Evolutionary conservation across 2,113 vertebrate genomes (phyloP).

Genomic region (Neogobius melanostomus): DNA sequence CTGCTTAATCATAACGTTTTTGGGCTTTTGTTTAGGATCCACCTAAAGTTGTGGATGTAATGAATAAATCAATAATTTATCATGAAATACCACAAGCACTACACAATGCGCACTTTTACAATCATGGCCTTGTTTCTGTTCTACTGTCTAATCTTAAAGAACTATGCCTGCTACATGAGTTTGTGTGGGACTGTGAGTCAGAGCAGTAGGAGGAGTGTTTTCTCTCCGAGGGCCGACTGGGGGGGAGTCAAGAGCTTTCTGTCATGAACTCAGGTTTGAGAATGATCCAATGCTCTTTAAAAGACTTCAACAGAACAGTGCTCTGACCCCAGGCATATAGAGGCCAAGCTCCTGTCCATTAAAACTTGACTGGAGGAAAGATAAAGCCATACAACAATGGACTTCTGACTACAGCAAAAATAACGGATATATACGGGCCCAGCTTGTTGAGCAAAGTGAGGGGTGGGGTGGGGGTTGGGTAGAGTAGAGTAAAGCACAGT

Average conservation of each 20-base stretch:
- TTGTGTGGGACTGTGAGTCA: conserved; percentile 47
- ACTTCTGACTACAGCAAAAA: neutral
- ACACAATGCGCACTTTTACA: neutral
- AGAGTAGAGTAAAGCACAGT: neutral
- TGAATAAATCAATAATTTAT: too few species aligned
- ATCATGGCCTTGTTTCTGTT: neutral
- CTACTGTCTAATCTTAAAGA: conserved; percentile 3
- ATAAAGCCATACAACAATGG: conserved; percentile 1
- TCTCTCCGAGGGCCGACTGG: conserved; percentile 38
- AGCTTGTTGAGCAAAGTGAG: neutral
- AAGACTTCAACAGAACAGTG: conserved; percentile 1
- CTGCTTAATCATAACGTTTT: too few species aligned
- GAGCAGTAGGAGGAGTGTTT: conserved; percentile 53
- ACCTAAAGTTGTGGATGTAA: too few species aligned
- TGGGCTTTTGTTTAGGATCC: too few species aligned
- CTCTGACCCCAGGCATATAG: neutral
- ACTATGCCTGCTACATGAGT: neutral
- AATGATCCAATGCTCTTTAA: conserved; percentile 19
- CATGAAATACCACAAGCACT: neutral
- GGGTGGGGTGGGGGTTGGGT: neutral
- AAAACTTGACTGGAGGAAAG: conserved; percentile 1
- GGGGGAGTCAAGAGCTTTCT: conserved; percentile 20
- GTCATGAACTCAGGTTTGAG: conserved; percentile 6
- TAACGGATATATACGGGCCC: neutral
- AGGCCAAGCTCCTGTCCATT: neutral